A percentile compares a stretch with the other conserved stretches of the same genome.
These are phyloP conservation scores for Aphelenchoides bicaudatus DNA, from an alignment of 2,888 invertebrate species.

Conservation along the genomic window DNA sequence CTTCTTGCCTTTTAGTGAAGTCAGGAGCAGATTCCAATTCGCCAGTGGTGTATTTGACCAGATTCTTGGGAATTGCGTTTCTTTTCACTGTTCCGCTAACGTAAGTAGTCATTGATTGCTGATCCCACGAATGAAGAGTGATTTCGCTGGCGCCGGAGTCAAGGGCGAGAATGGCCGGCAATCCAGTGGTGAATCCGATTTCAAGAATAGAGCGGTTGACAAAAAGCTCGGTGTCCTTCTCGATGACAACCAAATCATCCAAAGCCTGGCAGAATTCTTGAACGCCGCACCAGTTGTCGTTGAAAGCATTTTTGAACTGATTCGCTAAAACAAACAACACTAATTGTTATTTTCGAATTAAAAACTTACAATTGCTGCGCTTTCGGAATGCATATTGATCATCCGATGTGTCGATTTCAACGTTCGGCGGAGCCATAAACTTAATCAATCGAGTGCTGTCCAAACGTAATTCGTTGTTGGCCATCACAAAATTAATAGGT, in stretches of 20 bases:
- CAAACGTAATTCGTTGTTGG: conserved; percentile 36
- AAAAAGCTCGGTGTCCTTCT: conserved; percentile 51
- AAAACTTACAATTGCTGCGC: conserved; percentile 18
- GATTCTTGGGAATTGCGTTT: conserved; percentile 48
- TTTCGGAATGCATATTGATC: not conserved
- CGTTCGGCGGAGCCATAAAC: conserved; percentile 28
- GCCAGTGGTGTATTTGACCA: conserved; percentile 42
- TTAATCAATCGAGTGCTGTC: conserved; percentile 46
- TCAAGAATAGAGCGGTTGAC: conserved; percentile 49
- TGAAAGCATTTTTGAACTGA: no score
- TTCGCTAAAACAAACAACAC: conserved; percentile 26
- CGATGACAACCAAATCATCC: conserved; percentile 48
- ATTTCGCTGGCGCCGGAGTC: conserved; percentile 49
- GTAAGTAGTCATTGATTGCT: conserved; percentile 20
- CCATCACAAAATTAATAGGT: not conserved
- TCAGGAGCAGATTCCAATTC: conserved; percentile 30
- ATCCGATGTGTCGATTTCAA: not conserved
- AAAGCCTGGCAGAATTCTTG: conserved; percentile 46
- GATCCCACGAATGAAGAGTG: conserved; percentile 34
- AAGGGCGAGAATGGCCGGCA: conserved; percentile 51
- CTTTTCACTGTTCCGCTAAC: conserved; percentile 44
- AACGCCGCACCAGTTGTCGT: conserved; percentile 54
- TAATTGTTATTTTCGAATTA: conserved; percentile 16
- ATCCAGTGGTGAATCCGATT: conserved; percentile 53
- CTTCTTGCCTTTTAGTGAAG: conserved; percentile 3